These are phyloP conservation scores for Tenualosa ilisha DNA, from an alignment of 2,797 vertebrate genomes.

Conservation along the genomic window DNA sequence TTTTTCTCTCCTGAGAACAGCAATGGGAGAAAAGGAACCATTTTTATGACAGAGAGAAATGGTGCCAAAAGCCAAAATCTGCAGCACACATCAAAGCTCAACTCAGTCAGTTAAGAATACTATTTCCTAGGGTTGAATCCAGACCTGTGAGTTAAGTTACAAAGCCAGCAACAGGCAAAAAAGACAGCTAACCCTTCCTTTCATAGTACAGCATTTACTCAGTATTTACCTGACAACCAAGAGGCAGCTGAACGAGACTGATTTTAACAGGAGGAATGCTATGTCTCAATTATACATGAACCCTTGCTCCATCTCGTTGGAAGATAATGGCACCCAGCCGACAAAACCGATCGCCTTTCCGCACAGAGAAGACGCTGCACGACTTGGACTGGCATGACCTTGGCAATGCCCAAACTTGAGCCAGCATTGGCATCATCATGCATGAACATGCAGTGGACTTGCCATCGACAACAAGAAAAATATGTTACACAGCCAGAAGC, in stretches of 20 bases:
- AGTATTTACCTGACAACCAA: not conserved
- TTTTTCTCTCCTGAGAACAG: constrained; percentile 36
- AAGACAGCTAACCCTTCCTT: not conserved
- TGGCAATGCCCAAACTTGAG: constrained; percentile 42
- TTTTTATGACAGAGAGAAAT: constrained; percentile 1
- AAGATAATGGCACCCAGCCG: constrained; percentile 36
- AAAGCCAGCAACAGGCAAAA: constrained; percentile 25
- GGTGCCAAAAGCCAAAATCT: constrained; percentile 35
- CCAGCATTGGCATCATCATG: constrained; percentile 46
- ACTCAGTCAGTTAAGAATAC: constrained; percentile 32
- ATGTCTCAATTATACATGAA: constrained; percentile 64
- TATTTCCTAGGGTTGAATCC: constrained; percentile 21
- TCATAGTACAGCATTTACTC: too few species aligned
- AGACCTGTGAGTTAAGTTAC: constrained; percentile 15
- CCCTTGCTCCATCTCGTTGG: constrained; percentile 44
- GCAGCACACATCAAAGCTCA: constrained; percentile 41
- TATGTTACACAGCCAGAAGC: not conserved
- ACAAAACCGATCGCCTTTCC: constrained; percentile 49
- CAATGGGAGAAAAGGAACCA: constrained; percentile 21
- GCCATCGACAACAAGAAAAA: not conserved
- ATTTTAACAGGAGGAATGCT: constrained; percentile 52
- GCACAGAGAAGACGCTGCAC: constrained; percentile 40
- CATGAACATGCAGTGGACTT: constrained; percentile 62
- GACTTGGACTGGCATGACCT: constrained; percentile 38
- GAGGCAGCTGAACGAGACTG: constrained; percentile 23